Base-by-base conservation (phyloP, 2,888 invertebrate species). In the Hydrotaea cyrtoneurina region DNA sequence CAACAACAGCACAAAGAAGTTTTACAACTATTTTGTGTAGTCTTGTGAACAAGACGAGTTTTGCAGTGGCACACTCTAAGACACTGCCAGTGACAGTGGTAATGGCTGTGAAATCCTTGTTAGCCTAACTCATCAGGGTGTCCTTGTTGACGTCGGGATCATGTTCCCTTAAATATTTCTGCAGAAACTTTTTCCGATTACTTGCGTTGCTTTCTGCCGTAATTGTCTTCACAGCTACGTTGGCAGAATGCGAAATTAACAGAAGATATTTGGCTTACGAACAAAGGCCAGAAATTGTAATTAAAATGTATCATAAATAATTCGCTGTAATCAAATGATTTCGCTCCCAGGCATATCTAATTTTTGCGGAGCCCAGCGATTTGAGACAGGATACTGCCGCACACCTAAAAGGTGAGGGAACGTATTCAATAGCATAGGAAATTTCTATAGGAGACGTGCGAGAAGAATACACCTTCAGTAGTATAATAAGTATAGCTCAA, bases 71-170 rank as follows among this genome's bases (percentile, higher is more conserved):
- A 31, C 46, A 46, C 31, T 7, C 31, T 31, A 31, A 31, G 26
- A 21, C 43, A 13, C 43, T 57, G 57, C 21, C 26, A 73, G 46
- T 81, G 17, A 50, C 62, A 69, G 55, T 62, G 62, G 75, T 71
- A 55, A 69, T 62, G 57, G 15, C 15, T 62, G 62, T 74, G 69
- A 74, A 74, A 31, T 43, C 55, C 39, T 66, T 76, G 64, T 55
- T 83, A 57, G 62, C 43, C 66, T 23, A 43, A 39, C 64, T 39
- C 73, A 50, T 72, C 72, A 23, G 21, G 69, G 31, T 78, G 75
- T 72, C 71, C 31, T 31, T 31, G 31, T 31, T 31, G 72, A 55
- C 36, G 39, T 10, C 11, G 13, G 7, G 11, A 39, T 1, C 39
- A 39, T 39, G 11, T 69, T 46, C 39, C 21, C 21, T 69, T 46